Percentiles rank a stretch among this genome's conserved stretches.
Conservation (phyloP, 2,113 vertebrate genomes). For the Phasianus colchicus region DNA sequence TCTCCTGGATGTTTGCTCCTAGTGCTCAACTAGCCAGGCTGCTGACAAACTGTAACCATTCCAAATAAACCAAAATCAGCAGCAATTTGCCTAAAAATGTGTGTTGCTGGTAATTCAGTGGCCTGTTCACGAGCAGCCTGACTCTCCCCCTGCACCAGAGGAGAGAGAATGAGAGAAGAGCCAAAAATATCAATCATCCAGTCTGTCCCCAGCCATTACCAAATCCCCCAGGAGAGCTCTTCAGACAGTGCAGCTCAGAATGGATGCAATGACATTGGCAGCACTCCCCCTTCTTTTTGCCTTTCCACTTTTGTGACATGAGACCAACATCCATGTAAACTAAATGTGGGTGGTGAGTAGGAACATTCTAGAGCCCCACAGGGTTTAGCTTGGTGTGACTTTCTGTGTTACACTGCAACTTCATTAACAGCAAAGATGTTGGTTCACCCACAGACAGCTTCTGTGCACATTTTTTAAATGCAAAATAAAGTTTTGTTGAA, state of each 20-base stretch:
- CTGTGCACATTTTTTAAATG: not conserved
- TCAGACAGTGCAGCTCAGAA: not conserved
- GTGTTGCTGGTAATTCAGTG: not conserved
- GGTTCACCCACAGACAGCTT: fast-evolving
- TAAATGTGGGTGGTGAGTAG: not conserved
- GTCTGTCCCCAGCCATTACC: not conserved
- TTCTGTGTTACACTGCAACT: not conserved
- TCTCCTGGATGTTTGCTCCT: not conserved
- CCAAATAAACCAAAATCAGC: not conserved
- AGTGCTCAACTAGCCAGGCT: not conserved
- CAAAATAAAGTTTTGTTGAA: not conserved
- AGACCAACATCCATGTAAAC: not conserved
- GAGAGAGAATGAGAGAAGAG: not conserved
- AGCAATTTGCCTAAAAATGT: not conserved
- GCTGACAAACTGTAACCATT: not conserved
- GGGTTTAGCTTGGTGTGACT: not conserved
- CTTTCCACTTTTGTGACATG: not conserved
- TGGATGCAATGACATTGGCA: not conserved
- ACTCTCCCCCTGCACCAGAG: not conserved
- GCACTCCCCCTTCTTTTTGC: not conserved
- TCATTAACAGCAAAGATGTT: not conserved
- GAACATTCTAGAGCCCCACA: not conserved
- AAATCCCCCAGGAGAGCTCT: not conserved
- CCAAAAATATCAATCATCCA: not conserved
- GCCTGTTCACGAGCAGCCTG: not conserved